A percentile compares a stretch with the other conserved stretches of the same genome.
Conservation (phyloP, 2,888 invertebrate genomes). For the Monoplex corrugatus region DNA sequence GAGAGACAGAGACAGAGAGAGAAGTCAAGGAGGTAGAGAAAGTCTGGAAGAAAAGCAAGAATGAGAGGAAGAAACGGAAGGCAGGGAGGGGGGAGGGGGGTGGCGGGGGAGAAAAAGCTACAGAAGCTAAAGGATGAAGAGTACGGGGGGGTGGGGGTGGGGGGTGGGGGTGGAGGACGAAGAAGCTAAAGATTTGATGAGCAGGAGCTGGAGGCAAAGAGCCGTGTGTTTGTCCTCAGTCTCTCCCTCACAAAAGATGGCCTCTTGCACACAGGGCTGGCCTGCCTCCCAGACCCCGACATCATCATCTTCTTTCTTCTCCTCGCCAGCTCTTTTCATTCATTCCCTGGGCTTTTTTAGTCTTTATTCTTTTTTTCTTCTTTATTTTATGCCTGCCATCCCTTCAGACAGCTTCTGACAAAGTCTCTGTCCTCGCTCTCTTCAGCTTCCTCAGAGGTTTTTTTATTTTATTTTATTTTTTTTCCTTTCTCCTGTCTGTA, state of each 20-base stretch:
- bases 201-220: not conserved
- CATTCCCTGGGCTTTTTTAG: not conserved
- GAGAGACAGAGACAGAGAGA: no score
- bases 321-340: not conserved
- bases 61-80: no score
- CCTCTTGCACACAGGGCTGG: not conserved
- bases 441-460: not conserved
- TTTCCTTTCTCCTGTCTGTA: not conserved
- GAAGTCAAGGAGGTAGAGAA: no score
- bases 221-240: not conserved
- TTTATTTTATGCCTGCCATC: not conserved
- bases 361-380: not conserved
- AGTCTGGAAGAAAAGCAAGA: no score
- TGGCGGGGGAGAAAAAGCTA: no score
- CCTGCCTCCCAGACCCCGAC: not conserved
- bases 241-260: not conserved
- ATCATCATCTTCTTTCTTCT: not conserved
- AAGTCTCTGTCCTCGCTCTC: not conserved
- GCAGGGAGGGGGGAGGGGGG: no score
- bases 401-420: no score
- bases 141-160: no score
- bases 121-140: no score
- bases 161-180: not conserved
- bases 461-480: not conserved
- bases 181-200: not conserved